A percentile compares a stretch with the other conserved stretches of the same genome.
These are phyloP conservation scores for Tiliqua scincoides DNA, from an alignment of 2,113 vertebrate species.

Conservation along the genomic window DNA sequence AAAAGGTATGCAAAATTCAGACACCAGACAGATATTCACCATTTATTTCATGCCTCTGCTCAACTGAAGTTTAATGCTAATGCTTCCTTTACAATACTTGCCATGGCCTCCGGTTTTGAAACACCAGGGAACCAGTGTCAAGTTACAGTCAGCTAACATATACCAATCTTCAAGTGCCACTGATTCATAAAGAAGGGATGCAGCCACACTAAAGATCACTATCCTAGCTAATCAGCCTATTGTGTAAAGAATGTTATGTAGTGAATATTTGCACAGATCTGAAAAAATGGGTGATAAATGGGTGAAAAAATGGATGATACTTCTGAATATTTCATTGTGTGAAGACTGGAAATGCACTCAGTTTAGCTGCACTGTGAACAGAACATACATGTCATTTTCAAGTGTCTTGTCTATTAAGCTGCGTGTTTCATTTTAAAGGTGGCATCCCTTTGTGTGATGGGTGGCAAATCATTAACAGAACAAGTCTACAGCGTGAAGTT, in stretches of 20 bases:
- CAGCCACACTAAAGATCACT: not conserved
- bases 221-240: not conserved
- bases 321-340: not conserved
- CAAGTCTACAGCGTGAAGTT: not conserved
- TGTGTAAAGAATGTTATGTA: not conserved
- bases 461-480: not conserved
- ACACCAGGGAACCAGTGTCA: not conserved
- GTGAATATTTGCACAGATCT: not conserved
- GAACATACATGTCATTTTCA: not conserved
- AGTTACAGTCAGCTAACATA: not conserved
- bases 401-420: not conserved
- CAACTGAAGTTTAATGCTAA: not conserved
- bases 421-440: not conserved
- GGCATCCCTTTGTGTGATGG: not conserved
- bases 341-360: not conserved
- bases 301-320: not conserved
- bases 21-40: not conserved
- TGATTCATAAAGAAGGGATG: not conserved
- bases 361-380: not conserved
- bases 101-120: not conserved
- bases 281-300: no score
- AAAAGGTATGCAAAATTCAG: not conserved
- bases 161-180: not conserved
- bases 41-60: not conserved
- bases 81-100: not conserved